Base-by-base conservation (phyloP, 2,113 vertebrate species). In the Himantopus leucocephalus region DNA sequence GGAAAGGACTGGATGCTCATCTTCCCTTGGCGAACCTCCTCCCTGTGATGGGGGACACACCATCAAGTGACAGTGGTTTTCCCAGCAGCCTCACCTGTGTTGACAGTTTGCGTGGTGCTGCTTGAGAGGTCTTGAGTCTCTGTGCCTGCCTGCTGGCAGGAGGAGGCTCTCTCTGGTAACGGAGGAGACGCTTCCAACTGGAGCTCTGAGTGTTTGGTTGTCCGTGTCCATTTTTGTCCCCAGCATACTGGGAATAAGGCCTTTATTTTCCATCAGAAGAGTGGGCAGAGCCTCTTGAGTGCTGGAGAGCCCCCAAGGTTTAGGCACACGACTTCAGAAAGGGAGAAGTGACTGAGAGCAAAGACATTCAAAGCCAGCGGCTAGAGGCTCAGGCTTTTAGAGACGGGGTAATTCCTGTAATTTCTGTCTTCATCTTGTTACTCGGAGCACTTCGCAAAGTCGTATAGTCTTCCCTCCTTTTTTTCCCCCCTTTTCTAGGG, bases 401-500 rank as follows among this genome's bases (percentile, higher is more conserved):
- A 71, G 48, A 21, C 13, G 32, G 64, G 6, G 20, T 78, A 68
- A 64, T 73, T 92, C 48, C 48, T 50, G 48, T 24, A 39, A 39
- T 39, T 91, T 88, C 45, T 74, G 2, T 64, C 60, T 89, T 60
- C 6, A 2, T 76, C 48, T 63, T 47, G 27, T 68, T 75, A 22
- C 18, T 81, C 3, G 1, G 48, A 82, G 45, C 50, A 4, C 62
- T 79, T 88, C 0, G 3, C 3, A 2, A 84, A 81, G n/a, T 73
- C 30, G 2, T 0, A 1, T 43, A 17, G 22, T 79, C 32, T 94
- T 80, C 37, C 19, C 17, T 85, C 26, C 16, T 68, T 74, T 45
- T 14, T 24, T 39, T 4, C 6, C 20, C 10, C 20, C 8, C 6
- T 20, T 95, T 91, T 90, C 3, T 66, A 99, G 99, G 98, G 97